Percentiles rank a stretch among this genome's conserved stretches.
Evolutionary conservation across 2,888 invertebrate genomes (phyloP).

Genomic region (Nomada goodeniana): DNA sequence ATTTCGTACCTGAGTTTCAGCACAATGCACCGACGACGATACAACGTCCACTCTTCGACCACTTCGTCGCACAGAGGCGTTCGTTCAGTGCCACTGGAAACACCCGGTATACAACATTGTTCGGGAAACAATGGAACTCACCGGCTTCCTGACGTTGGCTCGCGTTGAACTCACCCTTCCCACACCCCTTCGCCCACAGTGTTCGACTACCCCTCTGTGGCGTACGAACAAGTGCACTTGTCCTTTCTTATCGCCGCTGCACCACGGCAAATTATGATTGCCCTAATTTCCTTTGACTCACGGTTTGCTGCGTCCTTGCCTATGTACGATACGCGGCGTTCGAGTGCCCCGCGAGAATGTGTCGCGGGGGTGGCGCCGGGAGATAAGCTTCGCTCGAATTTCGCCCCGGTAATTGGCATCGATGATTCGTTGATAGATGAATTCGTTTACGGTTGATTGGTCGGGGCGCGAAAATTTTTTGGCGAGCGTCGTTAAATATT

Average conservation of each 20-base stretch:
- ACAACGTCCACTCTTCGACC: conserved; percentile 41
- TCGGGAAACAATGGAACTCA: conserved; percentile 73
- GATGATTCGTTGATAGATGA: neutral
- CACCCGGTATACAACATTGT: conserved; percentile 74
- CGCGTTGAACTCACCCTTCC: conserved; percentile 27
- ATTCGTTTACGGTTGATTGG: neutral
- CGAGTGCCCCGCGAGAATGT: conserved; percentile 3
- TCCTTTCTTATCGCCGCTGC: conserved; percentile 73
- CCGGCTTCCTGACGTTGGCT: conserved; percentile 25
- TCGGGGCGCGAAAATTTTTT: too few species aligned
- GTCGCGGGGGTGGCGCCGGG: neutral
- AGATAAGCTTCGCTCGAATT: conserved; percentile 33
- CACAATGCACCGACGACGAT: conserved; percentile 56
- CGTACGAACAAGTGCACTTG: conserved; percentile 72
- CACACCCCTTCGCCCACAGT: neutral
- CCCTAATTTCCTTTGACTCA: conserved; percentile 74
- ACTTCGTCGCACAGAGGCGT: conserved; percentile 39
- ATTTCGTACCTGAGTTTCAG: conserved; percentile 59
- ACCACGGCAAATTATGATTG: conserved; percentile 75
- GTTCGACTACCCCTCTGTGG: conserved; percentile 42
- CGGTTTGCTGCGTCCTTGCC: conserved; percentile 62
- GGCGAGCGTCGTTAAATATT: too few species aligned
- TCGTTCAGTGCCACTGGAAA: conserved; percentile 61
- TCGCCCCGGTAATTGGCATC: conserved; percentile 6
- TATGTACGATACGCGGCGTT: conserved; percentile 41